phyloP scores from a whole-genome alignment of 2,113 vertebrate genomes.

The Eira barbara region DNA sequence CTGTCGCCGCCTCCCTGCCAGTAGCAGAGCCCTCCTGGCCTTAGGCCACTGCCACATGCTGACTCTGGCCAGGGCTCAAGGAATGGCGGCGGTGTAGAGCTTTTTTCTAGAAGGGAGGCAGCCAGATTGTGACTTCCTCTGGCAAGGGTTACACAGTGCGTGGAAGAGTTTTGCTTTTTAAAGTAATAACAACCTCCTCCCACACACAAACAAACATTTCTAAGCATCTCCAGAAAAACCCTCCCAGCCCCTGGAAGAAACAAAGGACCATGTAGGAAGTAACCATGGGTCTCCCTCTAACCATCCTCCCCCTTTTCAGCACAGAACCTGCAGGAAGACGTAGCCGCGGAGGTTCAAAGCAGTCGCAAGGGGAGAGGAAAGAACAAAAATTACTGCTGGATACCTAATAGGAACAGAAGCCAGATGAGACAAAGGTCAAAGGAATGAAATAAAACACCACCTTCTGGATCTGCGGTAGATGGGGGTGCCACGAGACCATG shows the following conservation, averaged over 20 bases:
- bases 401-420: neutral
- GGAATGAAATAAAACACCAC: neutral
- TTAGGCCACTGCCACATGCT: constrained; percentile 35
- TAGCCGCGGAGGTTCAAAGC: neutral
- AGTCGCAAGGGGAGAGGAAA: neutral
- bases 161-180: constrained; percentile 53
- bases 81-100: neutral
- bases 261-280: neutral
- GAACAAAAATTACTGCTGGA: neutral
- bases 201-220: constrained; percentile 22
- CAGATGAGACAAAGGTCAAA: neutral
- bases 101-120: neutral
- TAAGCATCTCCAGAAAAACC: neutral
- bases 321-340: neutral
- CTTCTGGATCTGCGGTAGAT: neutral
- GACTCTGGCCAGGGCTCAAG: neutral
- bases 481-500: rapidly evolving
- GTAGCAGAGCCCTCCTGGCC: constrained; percentile 5
- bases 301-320: neutral
- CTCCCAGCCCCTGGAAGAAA: neutral
- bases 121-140: constrained; percentile 46
- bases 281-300: neutral
- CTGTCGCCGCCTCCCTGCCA: constrained; percentile 15
- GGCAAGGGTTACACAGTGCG: neutral
- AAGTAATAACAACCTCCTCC: constrained; percentile 12